Conservation (phyloP, 2,888 invertebrate genomes). For the Oasisia sp. region DNA sequence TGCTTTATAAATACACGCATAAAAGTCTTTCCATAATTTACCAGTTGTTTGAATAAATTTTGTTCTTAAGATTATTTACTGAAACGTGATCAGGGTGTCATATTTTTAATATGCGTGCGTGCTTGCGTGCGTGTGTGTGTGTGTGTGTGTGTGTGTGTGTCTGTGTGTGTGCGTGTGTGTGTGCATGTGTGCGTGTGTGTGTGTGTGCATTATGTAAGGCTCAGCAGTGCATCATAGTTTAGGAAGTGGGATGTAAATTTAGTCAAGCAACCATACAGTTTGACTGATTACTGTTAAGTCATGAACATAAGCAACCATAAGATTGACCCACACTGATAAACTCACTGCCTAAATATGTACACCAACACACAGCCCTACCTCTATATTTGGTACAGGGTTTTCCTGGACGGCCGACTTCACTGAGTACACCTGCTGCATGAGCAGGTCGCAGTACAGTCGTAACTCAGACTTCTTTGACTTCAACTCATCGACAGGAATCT, state of each 20-base stretch:
- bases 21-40: background rate
- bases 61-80: too few species aligned
- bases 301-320: background rate
- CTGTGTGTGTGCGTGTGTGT: too few species aligned
- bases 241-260: background rate
- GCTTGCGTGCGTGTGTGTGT: too few species aligned
- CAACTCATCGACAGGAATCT: conserved; percentile 65
- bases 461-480: conserved; percentile 82
- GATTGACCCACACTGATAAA: background rate
- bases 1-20: background rate
- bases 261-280: too few species aligned
- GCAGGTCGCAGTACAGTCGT: conserved; percentile 81
- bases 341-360: background rate
- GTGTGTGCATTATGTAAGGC: too few species aligned
- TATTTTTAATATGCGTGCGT: too few species aligned
- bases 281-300: background rate
- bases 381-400: conserved; percentile 3
- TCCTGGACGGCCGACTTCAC: conserved; percentile 73
- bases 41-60: background rate
- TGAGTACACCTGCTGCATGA: conserved; percentile 86
- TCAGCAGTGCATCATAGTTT: background rate
- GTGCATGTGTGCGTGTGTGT: too few species aligned
- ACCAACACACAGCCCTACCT: background rate
- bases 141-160: too few species aligned
- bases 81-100: too few species aligned